Conservation (phyloP, 2,888 invertebrate genomes). For the Rhabditoides inermis region DNA sequence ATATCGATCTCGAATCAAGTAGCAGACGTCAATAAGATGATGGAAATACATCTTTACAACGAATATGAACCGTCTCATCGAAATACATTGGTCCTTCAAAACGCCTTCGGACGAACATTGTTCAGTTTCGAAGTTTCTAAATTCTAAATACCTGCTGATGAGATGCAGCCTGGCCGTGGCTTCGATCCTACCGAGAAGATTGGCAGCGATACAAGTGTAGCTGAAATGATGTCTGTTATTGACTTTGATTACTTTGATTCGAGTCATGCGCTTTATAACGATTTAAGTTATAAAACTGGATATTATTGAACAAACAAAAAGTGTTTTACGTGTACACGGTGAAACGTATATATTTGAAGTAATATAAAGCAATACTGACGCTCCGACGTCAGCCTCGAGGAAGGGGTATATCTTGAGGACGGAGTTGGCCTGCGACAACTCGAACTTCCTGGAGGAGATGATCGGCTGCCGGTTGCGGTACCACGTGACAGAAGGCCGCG, state of each 20-base stretch:
- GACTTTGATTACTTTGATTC: too few relatives aligned
- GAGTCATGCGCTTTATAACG: too few relatives aligned
- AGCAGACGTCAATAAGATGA: too few relatives aligned
- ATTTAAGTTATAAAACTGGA: too few relatives aligned
- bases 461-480: conserved; percentile 11
- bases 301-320: too few relatives aligned
- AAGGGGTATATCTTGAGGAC: conserved; percentile 45
- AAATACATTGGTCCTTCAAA: too few relatives aligned
- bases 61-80: conserved; percentile 5
- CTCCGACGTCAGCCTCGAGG: conserved; percentile 43
- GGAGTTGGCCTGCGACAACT: conserved; percentile 21
- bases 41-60: too few relatives aligned
- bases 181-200: conserved; percentile 40
- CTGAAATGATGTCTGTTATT: conserved; percentile 8
- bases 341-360: too few relatives aligned
- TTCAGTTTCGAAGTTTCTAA: too few relatives aligned
- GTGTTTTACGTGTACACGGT: too few relatives aligned
- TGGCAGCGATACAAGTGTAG: conserved; percentile 53
- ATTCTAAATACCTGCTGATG: conserved; percentile 14
- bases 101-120: too few relatives aligned
- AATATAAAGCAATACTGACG: conserved; percentile 15
- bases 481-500: conserved; percentile 6
- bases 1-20: too few relatives aligned
- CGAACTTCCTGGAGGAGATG: conserved; percentile 33
- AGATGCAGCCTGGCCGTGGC: conserved; percentile 21